Conservation (phyloP, 35 echinoderm and acorn worm species). For the Heliocidaris erythrogramma region DNA sequence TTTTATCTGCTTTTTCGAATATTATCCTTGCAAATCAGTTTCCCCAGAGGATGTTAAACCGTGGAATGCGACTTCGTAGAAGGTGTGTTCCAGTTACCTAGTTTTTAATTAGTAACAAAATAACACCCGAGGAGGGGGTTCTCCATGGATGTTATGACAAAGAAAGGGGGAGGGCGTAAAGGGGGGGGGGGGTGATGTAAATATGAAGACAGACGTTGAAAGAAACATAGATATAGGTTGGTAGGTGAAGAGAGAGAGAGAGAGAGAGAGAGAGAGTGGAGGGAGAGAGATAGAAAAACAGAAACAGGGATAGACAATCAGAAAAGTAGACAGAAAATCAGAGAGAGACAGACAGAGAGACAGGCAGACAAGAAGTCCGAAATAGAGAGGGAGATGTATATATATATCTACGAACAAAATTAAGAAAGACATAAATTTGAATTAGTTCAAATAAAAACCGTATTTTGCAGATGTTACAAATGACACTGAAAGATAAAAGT, state of each 20-base stretch:
- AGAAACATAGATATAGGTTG: no score
- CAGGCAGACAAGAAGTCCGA: no score
- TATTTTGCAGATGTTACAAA: no score
- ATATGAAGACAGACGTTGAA: no score
- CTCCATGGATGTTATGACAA: background rate
- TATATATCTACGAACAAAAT: no score
- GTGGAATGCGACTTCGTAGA: background rate
- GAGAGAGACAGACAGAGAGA: no score
- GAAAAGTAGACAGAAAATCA: no score
- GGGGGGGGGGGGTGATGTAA: background rate
- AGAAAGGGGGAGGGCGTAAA: background rate
- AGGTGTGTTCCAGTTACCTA: background rate
- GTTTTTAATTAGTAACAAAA: constrained; percentile 9
- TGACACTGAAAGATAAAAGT: no score
- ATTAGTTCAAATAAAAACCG: no score
- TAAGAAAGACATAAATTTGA: no score
- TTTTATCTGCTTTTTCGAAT: background rate
- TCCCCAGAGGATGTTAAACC: background rate
- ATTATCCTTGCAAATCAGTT: background rate
- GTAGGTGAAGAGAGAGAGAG: no score
- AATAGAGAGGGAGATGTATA: no score
- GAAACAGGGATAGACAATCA: background rate
- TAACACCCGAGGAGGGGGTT: background rate
- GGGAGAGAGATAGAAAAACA: background rate
- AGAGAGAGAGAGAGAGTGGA: background rate